Base-by-base conservation (phyloP, 1,140 invertebrate genomes). In the Calephelis virginiensis region DNA sequence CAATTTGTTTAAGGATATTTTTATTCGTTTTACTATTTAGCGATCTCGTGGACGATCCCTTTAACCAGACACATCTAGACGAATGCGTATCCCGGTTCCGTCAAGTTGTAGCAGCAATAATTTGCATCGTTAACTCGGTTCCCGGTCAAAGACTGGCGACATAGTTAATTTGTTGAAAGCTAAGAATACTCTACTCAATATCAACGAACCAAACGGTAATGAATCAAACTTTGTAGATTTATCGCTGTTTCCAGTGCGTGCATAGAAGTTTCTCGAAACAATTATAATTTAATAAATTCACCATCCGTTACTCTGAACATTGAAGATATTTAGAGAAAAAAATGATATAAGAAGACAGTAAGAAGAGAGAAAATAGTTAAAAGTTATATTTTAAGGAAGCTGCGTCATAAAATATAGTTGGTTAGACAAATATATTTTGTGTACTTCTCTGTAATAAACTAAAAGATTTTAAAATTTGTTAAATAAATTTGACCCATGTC, bases 121-220 rank as follows among this genome's bases (percentile, higher is more conserved):
- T 56, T 56, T 56, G 50, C 50, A 56, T 56, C 50, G 50, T 56
- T 56, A 56, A 59, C 53, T 37, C 28, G 12, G 53, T 38, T 28
- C 28, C 17, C 53, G 28, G 28, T 38, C 53, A 38, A 59, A 59
- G 53, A 59, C 53, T 59, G 53, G 53, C 28, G 53, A 59, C 53
- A 38, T n/a, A 11, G 53, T 5, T 38, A 59, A 59, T 59, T 59
- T 59, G 53, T 59, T 38, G 53, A 37, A 12, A 14, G 28, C 28
- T 28, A 59, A 59, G 53, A 59, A 59, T 59, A 59, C 53, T 38
- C 37, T 7, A 59, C 11, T 59, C 6, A 59, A 59, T 37, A 38
- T 37, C 53, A 3, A 59, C 53, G 53, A 59, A 59, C 6, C 53
- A 28, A 38, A 59, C 53, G 37, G 11, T 9, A 59, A 38, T 59